A percentile compares a stretch with the other conserved stretches of the same genome.
Conservation (phyloP, 2,888 invertebrate genomes). For the Pristionchus entomophagus region DNA sequence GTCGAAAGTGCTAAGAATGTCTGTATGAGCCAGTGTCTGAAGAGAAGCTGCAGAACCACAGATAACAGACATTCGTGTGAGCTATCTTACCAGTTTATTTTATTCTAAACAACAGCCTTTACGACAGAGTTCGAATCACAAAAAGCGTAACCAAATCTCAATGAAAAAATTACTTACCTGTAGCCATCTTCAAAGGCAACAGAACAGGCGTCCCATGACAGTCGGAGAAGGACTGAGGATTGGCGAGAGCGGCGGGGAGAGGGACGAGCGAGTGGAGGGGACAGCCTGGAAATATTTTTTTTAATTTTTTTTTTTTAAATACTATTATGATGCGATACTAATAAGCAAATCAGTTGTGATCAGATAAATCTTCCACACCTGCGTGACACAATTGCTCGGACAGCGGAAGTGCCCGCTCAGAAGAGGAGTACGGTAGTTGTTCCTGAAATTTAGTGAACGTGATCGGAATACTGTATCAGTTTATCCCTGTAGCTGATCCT, state of each 20-base stretch:
- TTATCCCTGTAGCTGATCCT: too few relatives aligned
- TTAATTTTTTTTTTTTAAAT: background rate
- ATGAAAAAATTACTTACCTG: background rate
- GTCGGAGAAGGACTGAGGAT: constrained; percentile 30
- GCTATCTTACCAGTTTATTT: too few relatives aligned
- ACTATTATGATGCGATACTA: too few relatives aligned
- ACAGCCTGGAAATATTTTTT: constrained; percentile 20
- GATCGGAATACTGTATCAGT: too few relatives aligned
- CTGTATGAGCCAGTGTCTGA: background rate
- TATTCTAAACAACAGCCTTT: too few relatives aligned
- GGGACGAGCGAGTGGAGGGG: constrained; percentile 33
- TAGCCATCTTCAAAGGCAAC: constrained; percentile 23
- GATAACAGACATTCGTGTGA: too few relatives aligned
- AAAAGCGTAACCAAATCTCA: too few relatives aligned
- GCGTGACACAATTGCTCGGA: constrained; percentile 45
- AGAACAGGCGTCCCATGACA: constrained; percentile 3
- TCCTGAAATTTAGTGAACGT: background rate
- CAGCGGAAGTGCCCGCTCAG: background rate
- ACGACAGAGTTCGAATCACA: too few relatives aligned
- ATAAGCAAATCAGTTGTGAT: too few relatives aligned
- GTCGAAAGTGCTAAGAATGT: background rate
- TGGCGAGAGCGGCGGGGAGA: constrained; percentile 40
- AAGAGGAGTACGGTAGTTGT: background rate
- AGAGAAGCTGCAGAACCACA: too few relatives aligned
- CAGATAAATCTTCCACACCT: too few relatives aligned